phyloP scores from a whole-genome alignment of 2,113 vertebrate genomes.

The Tretioscincus oriximinensis region DNA sequence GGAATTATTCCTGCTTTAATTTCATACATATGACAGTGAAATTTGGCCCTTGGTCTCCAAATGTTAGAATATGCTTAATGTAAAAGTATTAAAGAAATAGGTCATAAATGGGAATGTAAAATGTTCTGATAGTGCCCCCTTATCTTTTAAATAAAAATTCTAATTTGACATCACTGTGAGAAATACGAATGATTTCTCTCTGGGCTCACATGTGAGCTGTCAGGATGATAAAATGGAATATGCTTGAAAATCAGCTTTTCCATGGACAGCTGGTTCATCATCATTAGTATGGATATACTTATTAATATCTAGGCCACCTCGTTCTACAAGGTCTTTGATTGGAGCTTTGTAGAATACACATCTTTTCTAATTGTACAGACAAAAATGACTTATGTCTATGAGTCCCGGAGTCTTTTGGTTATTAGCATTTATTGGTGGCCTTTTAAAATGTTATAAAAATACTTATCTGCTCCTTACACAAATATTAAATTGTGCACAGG shows the following conservation, averaged over 20 bases:
- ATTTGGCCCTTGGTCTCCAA: slow-evolving; percentile 44
- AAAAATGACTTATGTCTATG: slow-evolving; percentile 38
- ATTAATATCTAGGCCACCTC: slow-evolving; percentile 73
- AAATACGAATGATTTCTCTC: slow-evolving; percentile 57
- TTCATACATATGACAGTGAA: slow-evolving; percentile 26
- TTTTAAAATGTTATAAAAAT: slow-evolving; percentile 11
- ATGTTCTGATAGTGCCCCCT: slow-evolving; percentile 62
- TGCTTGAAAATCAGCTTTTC: slow-evolving; percentile 73
- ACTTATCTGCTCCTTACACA: not conserved
- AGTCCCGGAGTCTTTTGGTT: slow-evolving; percentile 31
- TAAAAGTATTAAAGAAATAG: slow-evolving; percentile 67
- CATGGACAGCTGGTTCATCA: slow-evolving; percentile 74
- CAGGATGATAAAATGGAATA: slow-evolving; percentile 74
- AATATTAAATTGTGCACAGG: not conserved
- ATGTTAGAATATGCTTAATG: slow-evolving; percentile 60
- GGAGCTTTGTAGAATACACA: slow-evolving; percentile 59
- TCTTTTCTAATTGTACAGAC: slow-evolving; percentile 19
- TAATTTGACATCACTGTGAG: slow-evolving; percentile 63
- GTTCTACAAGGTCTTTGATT: slow-evolving; percentile 49
- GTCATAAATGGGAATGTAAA: slow-evolving; percentile 66
- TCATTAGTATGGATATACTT: slow-evolving; percentile 78
- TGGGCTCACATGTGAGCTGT: slow-evolving; percentile 68
- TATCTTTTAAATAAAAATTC: slow-evolving; percentile 75
- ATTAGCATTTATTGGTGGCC: not conserved
- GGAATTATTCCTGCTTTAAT: slow-evolving; percentile 34